phyloP scores from a whole-genome alignment of 2,113 vertebrate genomes.

The Tenrec ecaudatus region DNA sequence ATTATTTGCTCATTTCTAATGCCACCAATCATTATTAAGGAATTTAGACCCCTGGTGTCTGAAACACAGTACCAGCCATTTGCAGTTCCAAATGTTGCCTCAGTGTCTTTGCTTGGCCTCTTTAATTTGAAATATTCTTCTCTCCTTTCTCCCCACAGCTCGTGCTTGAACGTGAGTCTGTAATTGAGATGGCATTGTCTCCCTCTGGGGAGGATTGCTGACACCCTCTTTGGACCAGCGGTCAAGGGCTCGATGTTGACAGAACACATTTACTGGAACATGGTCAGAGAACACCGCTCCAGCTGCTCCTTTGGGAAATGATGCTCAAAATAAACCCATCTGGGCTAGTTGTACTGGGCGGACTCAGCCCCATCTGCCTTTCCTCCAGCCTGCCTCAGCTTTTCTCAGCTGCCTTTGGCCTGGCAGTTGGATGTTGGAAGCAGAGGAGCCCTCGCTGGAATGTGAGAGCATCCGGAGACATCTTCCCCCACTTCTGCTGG shows the following conservation, averaged over 20 bases:
- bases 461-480: neutral
- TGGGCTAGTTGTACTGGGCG: neutral
- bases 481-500: neutral
- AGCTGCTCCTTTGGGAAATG: neutral
- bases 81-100: neutral
- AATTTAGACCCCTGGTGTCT: too few species aligned
- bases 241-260: slow-evolving; percentile 49
- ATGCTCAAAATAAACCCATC: slow-evolving; percentile 54
- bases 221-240: neutral
- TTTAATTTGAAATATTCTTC: neutral
- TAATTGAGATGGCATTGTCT: neutral
- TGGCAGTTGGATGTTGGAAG: neutral
- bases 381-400: neutral
- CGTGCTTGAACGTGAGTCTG: neutral
- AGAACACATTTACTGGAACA: slow-evolving; percentile 56
- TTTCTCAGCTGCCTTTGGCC: neutral
- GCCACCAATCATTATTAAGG: neutral
- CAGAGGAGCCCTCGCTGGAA: neutral
- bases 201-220: neutral
- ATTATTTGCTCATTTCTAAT: neutral
- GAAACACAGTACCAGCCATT: neutral
- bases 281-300: neutral
- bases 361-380: neutral
- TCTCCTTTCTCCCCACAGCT: too few species aligned
- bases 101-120: neutral